Conservation (phyloP, 2,888 invertebrate genomes). For the Ferrisia virgata region DNA sequence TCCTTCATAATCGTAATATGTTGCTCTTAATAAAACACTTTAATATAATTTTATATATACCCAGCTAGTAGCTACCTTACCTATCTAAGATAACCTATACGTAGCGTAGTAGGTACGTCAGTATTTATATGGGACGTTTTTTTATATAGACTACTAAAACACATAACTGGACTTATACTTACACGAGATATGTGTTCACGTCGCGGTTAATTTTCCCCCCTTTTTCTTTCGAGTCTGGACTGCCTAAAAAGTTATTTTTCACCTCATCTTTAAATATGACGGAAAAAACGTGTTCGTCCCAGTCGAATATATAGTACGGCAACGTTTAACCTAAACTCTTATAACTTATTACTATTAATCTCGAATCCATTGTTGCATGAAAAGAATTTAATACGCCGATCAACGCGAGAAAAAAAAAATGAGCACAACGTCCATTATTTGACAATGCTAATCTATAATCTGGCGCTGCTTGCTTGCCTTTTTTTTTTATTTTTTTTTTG, state of each 20-base stretch:
- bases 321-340: neutral
- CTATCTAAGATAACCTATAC: too few species aligned
- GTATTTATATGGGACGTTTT: neutral
- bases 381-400: constrained; percentile 29
- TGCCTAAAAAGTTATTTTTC: neutral
- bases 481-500: too few species aligned
- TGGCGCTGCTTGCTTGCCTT: too few species aligned
- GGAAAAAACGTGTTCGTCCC: neutral
- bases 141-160: too few species aligned
- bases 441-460: constrained; percentile 23
- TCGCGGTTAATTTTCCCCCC: neutral
- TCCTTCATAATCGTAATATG: too few species aligned
- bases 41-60: neutral
- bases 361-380: constrained; percentile 1
- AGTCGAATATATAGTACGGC: neutral
- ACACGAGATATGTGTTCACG: neutral
- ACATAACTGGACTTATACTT: neutral
- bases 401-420: neutral
- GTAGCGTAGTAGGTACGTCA: too few species aligned
- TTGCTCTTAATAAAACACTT: too few species aligned
- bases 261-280: neutral
- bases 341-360: constrained; percentile 31
- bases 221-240: neutral
- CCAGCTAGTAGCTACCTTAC: too few species aligned
- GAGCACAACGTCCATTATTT: constrained; percentile 24